phyloP scores from a whole-genome alignment of 2,113 vertebrate species.

The Apeltes quadracus region DNA sequence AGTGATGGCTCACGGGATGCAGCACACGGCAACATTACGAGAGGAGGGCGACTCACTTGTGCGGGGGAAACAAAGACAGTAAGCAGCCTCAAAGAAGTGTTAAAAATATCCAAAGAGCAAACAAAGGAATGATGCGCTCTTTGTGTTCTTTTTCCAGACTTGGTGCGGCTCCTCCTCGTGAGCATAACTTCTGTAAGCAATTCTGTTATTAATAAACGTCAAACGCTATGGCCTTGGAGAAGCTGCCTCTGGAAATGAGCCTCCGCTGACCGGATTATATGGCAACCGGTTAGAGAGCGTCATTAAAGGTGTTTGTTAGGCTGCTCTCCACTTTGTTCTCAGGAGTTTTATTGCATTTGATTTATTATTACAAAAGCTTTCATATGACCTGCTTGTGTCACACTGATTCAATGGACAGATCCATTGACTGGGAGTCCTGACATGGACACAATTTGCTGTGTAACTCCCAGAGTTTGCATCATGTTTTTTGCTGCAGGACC shows the following conservation, averaged over 20 bases:
- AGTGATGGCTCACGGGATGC: neutral
- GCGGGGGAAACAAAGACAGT: neutral
- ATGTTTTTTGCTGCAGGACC: conserved; percentile 19
- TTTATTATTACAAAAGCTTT: neutral
- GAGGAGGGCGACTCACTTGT: conserved; percentile 8
- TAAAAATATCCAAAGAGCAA: conserved; percentile 25
- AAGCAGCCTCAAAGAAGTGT: neutral
- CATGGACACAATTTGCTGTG: neutral
- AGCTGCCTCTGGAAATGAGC: conserved; percentile 5
- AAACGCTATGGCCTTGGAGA: conserved; percentile 12
- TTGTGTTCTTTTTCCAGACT: conserved; percentile 6
- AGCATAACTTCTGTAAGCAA: conserved; percentile 34
- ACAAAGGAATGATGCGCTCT: conserved; percentile 37
- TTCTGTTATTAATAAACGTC: conserved; percentile 45
- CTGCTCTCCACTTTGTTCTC: neutral
- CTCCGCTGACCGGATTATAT: conserved; percentile 28
- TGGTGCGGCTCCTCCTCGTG: conserved; percentile 16
- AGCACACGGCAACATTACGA: neutral
- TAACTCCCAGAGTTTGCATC: conserved; percentile 13
- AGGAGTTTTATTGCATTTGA: neutral
- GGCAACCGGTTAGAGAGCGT: conserved; percentile 16
- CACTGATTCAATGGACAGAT: too few relatives aligned
- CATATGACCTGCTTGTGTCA: neutral
- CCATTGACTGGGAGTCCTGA: too few relatives aligned
- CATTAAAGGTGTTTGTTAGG: conserved; percentile 28